Conservation (phyloP, 2,113 vertebrate genomes). For the Orcinus orca region DNA sequence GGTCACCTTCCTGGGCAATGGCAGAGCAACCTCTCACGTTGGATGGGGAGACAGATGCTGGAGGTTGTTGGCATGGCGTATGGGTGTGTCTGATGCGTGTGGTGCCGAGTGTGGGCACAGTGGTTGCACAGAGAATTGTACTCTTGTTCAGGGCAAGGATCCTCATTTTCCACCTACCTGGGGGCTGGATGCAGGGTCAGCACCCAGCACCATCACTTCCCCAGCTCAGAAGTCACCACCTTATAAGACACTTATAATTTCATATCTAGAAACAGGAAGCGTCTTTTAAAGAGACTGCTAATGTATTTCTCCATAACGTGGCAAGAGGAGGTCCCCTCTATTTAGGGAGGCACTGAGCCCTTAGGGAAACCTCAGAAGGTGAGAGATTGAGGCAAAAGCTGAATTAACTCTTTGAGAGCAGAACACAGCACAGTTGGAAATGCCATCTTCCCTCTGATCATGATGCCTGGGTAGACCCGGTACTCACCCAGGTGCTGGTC, state of each 20-base stretch:
- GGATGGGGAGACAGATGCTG: background rate
- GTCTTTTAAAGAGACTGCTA: background rate
- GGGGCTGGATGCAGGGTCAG: background rate
- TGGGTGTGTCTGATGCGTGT: background rate
- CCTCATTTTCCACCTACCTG: background rate
- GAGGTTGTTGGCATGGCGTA: rapidly evolving
- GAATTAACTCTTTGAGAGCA: background rate
- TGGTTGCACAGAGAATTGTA: rapidly evolving
- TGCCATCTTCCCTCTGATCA: rapidly evolving
- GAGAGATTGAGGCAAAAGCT: background rate
- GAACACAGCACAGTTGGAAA: background rate
- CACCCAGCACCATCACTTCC: too few species aligned
- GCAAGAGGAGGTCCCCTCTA: background rate
- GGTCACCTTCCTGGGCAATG: too few species aligned
- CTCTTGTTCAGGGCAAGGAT: background rate
- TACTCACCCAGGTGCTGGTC: rapidly evolving
- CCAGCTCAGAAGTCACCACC: background rate
- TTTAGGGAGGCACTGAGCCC: background rate
- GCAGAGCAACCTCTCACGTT: background rate
- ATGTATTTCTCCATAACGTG: background rate
- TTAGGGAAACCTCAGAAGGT: background rate
- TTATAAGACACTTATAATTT: background rate
- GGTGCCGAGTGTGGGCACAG: background rate
- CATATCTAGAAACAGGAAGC: background rate
- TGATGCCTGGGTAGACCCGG: rapidly evolving